phyloP scores from a whole-genome alignment of 2,113 vertebrate genomes.

The Rhagologus leucostigma region DNA sequence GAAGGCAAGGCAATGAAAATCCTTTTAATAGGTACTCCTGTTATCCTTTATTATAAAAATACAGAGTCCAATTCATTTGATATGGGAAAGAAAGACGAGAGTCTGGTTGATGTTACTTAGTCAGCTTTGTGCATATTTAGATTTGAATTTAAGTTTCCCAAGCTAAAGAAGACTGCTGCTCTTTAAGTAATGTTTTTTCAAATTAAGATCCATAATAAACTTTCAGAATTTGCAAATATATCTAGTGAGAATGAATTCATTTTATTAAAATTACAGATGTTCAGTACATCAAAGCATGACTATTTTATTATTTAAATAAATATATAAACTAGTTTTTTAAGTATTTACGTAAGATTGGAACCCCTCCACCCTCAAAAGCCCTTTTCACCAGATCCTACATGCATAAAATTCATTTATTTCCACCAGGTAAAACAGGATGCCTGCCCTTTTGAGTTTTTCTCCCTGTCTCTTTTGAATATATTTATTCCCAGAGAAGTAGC shows the following conservation, averaged over 20 bases:
- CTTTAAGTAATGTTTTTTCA: not conserved
- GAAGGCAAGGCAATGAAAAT: conserved; percentile 44
- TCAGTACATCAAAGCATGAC: not conserved
- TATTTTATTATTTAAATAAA: not conserved
- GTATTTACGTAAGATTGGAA: not conserved
- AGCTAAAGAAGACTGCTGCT: not conserved
- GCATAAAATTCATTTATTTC: not conserved
- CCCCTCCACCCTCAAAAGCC: not conserved
- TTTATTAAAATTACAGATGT: not conserved
- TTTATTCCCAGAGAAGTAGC: not conserved
- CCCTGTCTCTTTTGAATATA: not conserved
- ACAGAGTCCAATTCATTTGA: not conserved
- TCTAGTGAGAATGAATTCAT: not conserved
- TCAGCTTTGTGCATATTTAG: not conserved
- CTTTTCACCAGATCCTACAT: not conserved
- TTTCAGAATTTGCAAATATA: not conserved
- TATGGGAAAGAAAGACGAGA: not conserved
- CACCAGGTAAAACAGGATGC: not conserved
- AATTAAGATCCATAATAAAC: not conserved
- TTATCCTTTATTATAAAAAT: conserved; percentile 8
- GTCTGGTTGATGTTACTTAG: not conserved
- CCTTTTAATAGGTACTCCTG: conserved; percentile 28
- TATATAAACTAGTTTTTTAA: not conserved
- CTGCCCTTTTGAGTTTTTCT: not conserved
- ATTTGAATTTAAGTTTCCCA: not conserved